A percentile compares a stretch with the other conserved stretches of the same genome.
These are phyloP conservation scores for Phylloscopus trochiloides DNA, from an alignment of 2,113 vertebrate species.

Conservation along the genomic window DNA sequence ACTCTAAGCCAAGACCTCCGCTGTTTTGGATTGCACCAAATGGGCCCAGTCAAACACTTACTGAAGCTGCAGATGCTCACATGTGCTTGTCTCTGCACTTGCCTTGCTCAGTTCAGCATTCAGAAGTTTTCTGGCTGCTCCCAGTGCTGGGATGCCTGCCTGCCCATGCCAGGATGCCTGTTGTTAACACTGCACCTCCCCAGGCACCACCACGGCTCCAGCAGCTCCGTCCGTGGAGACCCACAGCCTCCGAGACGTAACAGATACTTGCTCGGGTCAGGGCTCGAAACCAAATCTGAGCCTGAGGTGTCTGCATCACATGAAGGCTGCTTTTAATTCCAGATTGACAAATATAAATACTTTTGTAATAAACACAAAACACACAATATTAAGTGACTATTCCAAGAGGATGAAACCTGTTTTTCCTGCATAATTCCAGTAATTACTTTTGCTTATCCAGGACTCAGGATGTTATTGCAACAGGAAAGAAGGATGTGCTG, in stretches of 20 bases:
- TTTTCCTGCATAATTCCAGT: not conserved
- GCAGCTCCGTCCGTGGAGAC: not conserved
- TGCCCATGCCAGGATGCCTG: not conserved
- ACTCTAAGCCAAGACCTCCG: not conserved
- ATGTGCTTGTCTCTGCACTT: not conserved
- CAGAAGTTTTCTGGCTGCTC: not conserved
- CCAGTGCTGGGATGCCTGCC: not conserved
- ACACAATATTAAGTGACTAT: conserved; percentile 13
- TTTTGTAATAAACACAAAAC: conserved; percentile 27
- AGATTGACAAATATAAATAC: not conserved
- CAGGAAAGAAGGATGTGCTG: not conserved
- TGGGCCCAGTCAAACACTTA: not conserved
- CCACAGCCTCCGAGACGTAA: not conserved
- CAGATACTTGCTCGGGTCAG: not conserved
- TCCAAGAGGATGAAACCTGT: not conserved
- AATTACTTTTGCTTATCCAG: conserved; percentile 10
- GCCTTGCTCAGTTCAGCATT: not conserved
- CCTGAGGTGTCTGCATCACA: not conserved
- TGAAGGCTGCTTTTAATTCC: not conserved
- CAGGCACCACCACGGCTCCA: not conserved
- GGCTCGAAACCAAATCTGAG: conserved; percentile 20
- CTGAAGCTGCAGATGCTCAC: not conserved
- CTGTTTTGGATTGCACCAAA: not conserved
- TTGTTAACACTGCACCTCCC: not conserved
- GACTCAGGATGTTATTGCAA: not conserved